Evolutionary conservation across 2,888 invertebrate genomes (phyloP).

Genomic region (Choristoneura rosaceana): DNA sequence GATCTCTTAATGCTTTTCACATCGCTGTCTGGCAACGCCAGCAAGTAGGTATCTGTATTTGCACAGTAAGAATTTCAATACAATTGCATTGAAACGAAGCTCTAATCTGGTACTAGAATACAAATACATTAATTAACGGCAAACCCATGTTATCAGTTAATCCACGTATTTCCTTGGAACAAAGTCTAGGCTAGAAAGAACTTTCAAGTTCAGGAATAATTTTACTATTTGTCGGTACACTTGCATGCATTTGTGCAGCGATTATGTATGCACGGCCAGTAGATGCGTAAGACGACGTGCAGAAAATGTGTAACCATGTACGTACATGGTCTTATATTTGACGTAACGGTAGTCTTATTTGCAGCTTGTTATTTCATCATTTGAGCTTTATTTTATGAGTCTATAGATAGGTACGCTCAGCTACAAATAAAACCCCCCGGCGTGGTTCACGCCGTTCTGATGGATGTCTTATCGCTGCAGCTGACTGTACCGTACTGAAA

Average conservation of each 20-base stretch:
- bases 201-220: conserved; percentile 61
- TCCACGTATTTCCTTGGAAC: conserved; percentile 44
- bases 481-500: no score
- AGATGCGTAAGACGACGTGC: conserved; percentile 56
- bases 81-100: not conserved
- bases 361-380: not conserved
- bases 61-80: not conserved
- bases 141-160: conserved; percentile 40
- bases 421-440: no score
- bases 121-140: conserved; percentile 2
- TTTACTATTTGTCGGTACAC: conserved; percentile 63
- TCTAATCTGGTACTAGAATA: not conserved
- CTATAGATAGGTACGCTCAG: no score
- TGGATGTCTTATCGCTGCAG: no score
- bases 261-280: conserved; percentile 60
- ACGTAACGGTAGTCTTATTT: conserved; percentile 22
- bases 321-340: conserved; percentile 37
- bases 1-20: no score
- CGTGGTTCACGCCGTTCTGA: no score
- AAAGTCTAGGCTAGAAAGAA: conserved; percentile 31
- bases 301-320: conserved; percentile 53
- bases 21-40: no score
- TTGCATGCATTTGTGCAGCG: conserved; percentile 62
- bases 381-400: not conserved
- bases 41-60: not conserved